Conservation (phyloP, 2,888 invertebrate species). For the Trichogramma dendrolimi region DNA sequence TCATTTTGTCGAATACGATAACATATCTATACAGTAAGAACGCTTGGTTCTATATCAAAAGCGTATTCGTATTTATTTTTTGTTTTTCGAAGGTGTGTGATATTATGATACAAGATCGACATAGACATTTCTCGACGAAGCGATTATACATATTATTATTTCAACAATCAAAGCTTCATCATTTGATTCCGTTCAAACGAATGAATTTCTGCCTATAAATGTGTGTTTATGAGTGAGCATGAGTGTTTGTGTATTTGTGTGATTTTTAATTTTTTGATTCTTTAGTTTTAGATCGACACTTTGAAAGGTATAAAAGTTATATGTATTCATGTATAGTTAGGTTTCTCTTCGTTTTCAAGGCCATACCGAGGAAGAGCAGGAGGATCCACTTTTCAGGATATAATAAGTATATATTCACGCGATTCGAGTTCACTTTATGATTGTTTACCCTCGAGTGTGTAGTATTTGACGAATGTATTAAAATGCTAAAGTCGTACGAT, state of each 20-base stretch:
- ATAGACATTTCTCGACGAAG: background rate
- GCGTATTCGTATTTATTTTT: no score
- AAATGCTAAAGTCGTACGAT: no score
- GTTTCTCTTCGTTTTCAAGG: slow-evolving; percentile 22
- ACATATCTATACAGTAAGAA: slow-evolving; percentile 12
- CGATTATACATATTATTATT: no score
- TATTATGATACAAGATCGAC: background rate
- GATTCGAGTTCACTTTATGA: no score
- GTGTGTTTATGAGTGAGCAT: slow-evolving; percentile 7
- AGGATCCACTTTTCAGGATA: slow-evolving; percentile 15
- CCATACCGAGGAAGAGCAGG: slow-evolving; percentile 28
- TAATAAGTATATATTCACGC: slow-evolving; percentile 19
- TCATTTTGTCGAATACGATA: no score
- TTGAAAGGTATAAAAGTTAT: slow-evolving; percentile 48
- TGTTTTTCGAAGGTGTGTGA: background rate
- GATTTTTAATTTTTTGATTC: slow-evolving; percentile 17
- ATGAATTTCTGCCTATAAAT: slow-evolving; percentile 9
- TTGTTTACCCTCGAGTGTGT: no score
- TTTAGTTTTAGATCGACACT: slow-evolving; percentile 8
- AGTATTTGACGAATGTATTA: no score
- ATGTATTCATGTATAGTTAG: slow-evolving; percentile 26
- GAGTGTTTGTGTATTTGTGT: slow-evolving; percentile 1
- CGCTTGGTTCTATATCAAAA: background rate
- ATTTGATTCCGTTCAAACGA: no score
- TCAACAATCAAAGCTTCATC: no score